A percentile compares a stretch with the other conserved stretches of the same genome.
Evolutionary conservation across 2,113 vertebrate species (phyloP).

Genomic region (Zosterops japonicus): DNA sequence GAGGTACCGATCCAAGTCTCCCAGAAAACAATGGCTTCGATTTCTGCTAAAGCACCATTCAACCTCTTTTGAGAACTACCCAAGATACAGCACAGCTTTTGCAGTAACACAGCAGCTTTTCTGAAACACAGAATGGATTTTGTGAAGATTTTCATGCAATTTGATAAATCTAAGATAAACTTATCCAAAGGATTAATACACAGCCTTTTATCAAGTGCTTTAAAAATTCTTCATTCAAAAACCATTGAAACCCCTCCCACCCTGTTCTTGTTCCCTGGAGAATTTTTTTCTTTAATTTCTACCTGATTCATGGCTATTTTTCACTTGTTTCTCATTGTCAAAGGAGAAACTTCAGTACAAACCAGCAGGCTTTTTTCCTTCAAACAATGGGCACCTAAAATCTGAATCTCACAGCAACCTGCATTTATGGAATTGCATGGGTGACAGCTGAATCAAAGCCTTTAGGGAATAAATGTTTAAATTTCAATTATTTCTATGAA

Average conservation of each 20-base stretch:
- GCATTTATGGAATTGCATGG: not conserved
- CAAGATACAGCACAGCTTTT: not conserved
- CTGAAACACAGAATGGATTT: not conserved
- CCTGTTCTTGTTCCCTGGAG: not conserved
- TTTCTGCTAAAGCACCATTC: not conserved
- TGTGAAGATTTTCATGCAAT: not conserved
- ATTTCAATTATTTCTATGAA: not conserved
- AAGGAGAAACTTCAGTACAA: not conserved
- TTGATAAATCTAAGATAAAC: not conserved
- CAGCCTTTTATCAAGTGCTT: not conserved
- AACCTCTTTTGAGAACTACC: not conserved
- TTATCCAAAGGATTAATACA: not conserved
- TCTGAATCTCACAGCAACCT: not conserved
- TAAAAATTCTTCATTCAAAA: not conserved
- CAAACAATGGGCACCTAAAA: not conserved
- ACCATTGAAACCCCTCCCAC: accelerated
- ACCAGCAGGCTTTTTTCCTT: not conserved
- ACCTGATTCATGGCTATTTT: not conserved
- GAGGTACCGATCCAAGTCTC: not conserved
- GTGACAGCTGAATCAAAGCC: not conserved
- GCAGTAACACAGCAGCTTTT: not conserved
- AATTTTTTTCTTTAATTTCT: not conserved
- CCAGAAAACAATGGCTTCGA: not conserved
- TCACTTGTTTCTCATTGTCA: not conserved
- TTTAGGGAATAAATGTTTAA: not conserved